Percentiles rank a stretch among this genome's conserved stretches.
Conservation (phyloP, 2,797 vertebrate genomes). For the Lepus oiostolus region DNA sequence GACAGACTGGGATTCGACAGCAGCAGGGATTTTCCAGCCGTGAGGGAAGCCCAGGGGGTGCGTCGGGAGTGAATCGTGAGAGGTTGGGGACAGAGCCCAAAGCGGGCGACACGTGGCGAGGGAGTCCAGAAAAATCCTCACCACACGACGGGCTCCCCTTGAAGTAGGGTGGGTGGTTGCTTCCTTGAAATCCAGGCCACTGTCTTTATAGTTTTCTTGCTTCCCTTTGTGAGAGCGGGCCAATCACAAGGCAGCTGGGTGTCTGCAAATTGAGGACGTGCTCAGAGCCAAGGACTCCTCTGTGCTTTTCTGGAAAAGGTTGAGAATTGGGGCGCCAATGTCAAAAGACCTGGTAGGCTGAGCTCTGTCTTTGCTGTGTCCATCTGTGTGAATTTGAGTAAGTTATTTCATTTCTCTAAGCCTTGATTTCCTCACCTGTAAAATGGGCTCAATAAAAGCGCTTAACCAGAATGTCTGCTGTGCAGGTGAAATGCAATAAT, state of each 20-base stretch:
- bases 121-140: slow-evolving; percentile 5
- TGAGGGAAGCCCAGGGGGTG: not conserved
- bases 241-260: not conserved
- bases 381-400: slow-evolving; percentile 35
- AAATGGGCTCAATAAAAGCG: slow-evolving; percentile 26
- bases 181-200: slow-evolving; percentile 58
- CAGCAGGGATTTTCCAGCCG: slow-evolving; percentile 22
- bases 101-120: not conserved
- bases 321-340: slow-evolving; percentile 8
- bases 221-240: not conserved
- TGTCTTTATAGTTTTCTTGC: slow-evolving; percentile 52
- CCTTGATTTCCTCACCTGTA: slow-evolving; percentile 46
- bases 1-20: slow-evolving; percentile 26
- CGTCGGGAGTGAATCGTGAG: not conserved
- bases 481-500: slow-evolving; percentile 21
- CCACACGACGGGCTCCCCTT: not conserved
- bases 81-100: not conserved
- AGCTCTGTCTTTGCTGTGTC: slow-evolving; percentile 34
- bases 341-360: not conserved
- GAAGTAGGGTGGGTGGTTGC: not conserved
- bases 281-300: not conserved
- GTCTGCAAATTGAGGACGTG: not conserved
- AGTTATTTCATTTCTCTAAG: slow-evolving; percentile 50
- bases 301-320: slow-evolving; percentile 23
- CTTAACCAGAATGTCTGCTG: slow-evolving; percentile 23